Base-by-base conservation (phyloP, 2,888 invertebrate genomes). In the Agonum fuliginosum region DNA sequence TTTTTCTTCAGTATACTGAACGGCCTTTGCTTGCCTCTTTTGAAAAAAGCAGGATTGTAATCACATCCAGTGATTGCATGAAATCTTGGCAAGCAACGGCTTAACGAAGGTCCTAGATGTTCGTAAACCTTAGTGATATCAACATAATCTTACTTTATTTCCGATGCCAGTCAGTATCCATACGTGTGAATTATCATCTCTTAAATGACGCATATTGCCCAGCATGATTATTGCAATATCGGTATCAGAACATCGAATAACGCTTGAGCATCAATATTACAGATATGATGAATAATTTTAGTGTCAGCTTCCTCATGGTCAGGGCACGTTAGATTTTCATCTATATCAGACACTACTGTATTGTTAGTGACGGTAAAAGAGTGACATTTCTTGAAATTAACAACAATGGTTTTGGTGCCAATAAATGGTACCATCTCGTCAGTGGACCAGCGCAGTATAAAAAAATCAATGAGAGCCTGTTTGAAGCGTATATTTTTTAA, bases 21-120 rank as follows among this genome's bases (percentile, higher is more conserved):
- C 20, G 70, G 70, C n/a, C 69, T 30, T 30, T 30, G 30, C 8
- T 30, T 30, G 30, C 30, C 30, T 0, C 81, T 81, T 79, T 79
- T 80, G 19, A 79, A 81, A 77, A 81, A 81, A 46, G 82, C 80
- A 43, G 80, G 79, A 6, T 75, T 82, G 67, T 79, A 83, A 75
- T 83, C 82, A 62, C 83, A 83, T 20, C 83, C 83, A 5, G 82
- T 83, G 12, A 81, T 24, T n/a, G 84, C 84, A 69, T 84, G 83
- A 48, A 83, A 82, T 24, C 78, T 79, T 37, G 83, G 82, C 77
- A 84, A 48, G 48, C 80, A 78, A 78, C 78, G 58, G 12, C 58
- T 81, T 79, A 82, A 79, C 72, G 70, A 73, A 2, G 20, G 20
- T n/a, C 19, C 82, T 81, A 12, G 27, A 71, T 78, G 73, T 58